These are phyloP conservation scores for western clawed frog (Xenopus tropicalis) DNA, from an alignment of 2,113 vertebrate species.

Conservation along the genomic window DNA sequence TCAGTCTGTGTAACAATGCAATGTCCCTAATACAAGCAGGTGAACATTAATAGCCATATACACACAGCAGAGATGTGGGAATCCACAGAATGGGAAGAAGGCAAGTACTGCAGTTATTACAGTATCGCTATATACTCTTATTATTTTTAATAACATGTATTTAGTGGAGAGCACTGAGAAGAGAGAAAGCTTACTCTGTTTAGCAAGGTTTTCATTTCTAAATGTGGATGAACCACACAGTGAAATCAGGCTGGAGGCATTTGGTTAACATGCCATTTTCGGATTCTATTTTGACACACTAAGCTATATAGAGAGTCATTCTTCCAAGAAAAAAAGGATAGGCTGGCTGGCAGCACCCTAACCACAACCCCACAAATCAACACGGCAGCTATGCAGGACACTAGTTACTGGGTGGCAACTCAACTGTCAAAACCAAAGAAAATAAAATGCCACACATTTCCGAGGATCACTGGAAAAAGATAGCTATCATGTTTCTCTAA, in stretches of 20 bases:
- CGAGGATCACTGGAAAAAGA: background rate
- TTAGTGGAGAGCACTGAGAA: too few species aligned
- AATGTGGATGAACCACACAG: background rate
- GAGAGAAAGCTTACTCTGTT: too few species aligned
- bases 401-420: conserved; percentile 20
- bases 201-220: too few species aligned
- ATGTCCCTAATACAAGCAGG: too few species aligned
- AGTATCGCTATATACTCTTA: too few species aligned
- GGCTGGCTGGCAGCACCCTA: conserved; percentile 10
- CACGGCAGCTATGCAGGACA: background rate
- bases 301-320: background rate
- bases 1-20: too few species aligned
- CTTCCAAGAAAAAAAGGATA: conserved; percentile 25
- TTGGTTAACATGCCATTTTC: background rate
- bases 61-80: too few species aligned
- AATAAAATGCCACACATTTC: conserved; percentile 23
- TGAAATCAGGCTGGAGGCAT: background rate
- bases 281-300: background rate
- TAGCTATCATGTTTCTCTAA: conserved; percentile 16
- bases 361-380: conserved; percentile 1
- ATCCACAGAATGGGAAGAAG: too few species aligned
- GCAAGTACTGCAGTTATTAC: too few species aligned
- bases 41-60: too few species aligned
- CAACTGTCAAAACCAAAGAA: conserved; percentile 10
- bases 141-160: too few species aligned